These are phyloP conservation scores for Trichogramma dendrolimi DNA, from an alignment of 2,888 invertebrate species.

Conservation along the genomic window DNA sequence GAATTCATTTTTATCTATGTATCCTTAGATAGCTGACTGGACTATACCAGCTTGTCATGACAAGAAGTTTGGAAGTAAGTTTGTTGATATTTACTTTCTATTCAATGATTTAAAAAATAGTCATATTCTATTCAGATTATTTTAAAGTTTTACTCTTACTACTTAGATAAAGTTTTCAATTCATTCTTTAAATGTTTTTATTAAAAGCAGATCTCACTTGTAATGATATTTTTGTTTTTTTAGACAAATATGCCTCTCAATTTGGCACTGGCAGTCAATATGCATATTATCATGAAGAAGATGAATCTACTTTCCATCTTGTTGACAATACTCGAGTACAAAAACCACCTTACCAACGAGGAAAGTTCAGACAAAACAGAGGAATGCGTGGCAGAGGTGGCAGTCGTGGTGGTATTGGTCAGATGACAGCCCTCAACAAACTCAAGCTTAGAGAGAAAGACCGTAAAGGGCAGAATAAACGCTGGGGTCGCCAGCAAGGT, in stretches of 20 bases:
- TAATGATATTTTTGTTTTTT: slow-evolving; percentile 18
- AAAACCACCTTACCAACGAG: slow-evolving; percentile 89
- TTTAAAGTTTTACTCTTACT: too few species aligned
- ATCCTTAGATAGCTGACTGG: slow-evolving; percentile 83
- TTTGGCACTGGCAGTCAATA: slow-evolving; percentile 95
- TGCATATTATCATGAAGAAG: slow-evolving; percentile 98
- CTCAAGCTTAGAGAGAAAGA: slow-evolving; percentile 74
- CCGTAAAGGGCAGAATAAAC: slow-evolving; percentile 68
- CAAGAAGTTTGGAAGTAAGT: slow-evolving; percentile 86
- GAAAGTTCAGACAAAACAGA: slow-evolving; percentile 78
- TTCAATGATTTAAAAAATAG: neutral
- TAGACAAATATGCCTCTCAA: slow-evolving; percentile 86
- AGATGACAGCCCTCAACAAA: slow-evolving; percentile 81
- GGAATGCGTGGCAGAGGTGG: slow-evolving; percentile 66
- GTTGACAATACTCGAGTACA: slow-evolving; percentile 90
- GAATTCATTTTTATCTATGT: slow-evolving; percentile 21
- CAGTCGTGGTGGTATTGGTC: slow-evolving; percentile 64
- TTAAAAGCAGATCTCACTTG: too few species aligned
- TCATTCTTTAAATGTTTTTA: too few species aligned
- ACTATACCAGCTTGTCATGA: slow-evolving; percentile 89
- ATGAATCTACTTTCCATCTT: slow-evolving; percentile 96
- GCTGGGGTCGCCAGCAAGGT: slow-evolving; percentile 77
- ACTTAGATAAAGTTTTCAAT: neutral
- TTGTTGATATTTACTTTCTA: slow-evolving; percentile 6
- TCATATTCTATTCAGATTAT: neutral